Evolutionary conservation across 2,113 vertebrate genomes (phyloP), one percentile per base, ranked within the genome.

Genomic region (Bothrops jararaca): DNA sequence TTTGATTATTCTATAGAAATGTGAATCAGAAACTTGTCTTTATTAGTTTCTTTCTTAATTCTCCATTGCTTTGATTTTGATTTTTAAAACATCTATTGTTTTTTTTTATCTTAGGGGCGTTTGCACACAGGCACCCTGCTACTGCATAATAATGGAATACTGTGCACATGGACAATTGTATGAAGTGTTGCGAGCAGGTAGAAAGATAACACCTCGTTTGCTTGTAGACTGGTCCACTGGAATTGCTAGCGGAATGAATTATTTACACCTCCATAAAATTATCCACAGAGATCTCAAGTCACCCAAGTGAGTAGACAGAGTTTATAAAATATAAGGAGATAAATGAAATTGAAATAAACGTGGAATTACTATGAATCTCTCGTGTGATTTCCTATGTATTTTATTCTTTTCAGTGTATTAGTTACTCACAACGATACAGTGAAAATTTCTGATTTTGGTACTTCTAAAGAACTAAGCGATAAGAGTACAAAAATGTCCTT

Each of bases 401-500:
- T 23, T 42, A 54, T 85, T 57, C 39, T n/a, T 29, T 95, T 54
- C 94, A 99, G 99, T 92, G 99, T 99, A 96, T 97, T 99, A 96
- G 99, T 99, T 95, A 99, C 99, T 91, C 98, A 99, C 94, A 98
- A 98, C 80, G 99, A 99, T 97, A 97, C 97, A 94, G 98, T 99
- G 93, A 99, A 99, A 97, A 99, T 99, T 96, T 99, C 99, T 2
- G 99, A 99, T 97, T 99, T 99, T 95, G 99, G 99, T 86, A 99
- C 99, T 0, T 99, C 99, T 94, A 99, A 99, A 97, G 99, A 99
- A 96, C 99, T 99, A 93, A 99, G 99, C 3, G 99, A 99, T 94
- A 99, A 99, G 97, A 99, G 99, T 94, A 99, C 99, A 80, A 99
- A 99, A 96, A 99, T 99, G 99, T 99, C 99, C 29, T 99, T 99